Percentiles rank a stretch among this genome's conserved stretches.
Conservation (phyloP, 2,888 invertebrate genomes). For the Platerodrilus igneus region DNA sequence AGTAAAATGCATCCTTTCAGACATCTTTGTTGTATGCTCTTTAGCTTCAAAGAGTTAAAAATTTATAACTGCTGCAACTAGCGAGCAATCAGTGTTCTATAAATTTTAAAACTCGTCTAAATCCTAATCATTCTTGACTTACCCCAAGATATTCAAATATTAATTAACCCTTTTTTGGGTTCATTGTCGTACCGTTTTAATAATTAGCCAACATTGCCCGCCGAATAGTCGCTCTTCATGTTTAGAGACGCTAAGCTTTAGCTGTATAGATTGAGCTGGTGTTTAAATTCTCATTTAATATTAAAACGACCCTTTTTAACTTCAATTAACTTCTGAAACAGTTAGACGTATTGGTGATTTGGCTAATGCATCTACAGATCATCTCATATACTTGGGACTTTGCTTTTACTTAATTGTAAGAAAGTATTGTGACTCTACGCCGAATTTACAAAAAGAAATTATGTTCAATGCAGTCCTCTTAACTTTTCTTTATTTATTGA, state of each 20-base stretch:
- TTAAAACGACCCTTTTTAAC: conserved; percentile 46
- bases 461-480: no score
- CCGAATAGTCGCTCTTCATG: conserved; percentile 32
- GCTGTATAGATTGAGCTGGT: conserved; percentile 29
- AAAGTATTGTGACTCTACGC: no score
- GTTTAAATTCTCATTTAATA: conserved; percentile 41
- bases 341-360: conserved; percentile 40
- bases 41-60: no score
- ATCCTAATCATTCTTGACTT: conserved; percentile 25
- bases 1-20: no score
- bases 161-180: conserved; percentile 39
- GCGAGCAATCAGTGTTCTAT: conserved; percentile 21
- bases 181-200: conserved; percentile 41
- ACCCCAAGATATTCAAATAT: conserved; percentile 31
- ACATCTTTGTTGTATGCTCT: no score
- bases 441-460: no score
- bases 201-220: conserved; percentile 38
- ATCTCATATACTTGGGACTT: conserved; percentile 16
- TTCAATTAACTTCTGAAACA: conserved; percentile 42
- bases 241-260: conserved; percentile 32
- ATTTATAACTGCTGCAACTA: conserved; percentile 18
- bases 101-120: conserved; percentile 26
- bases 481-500: no score
- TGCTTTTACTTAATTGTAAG: conserved; percentile 9
- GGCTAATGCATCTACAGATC: conserved; percentile 32